Evolutionary conservation across 2,113 vertebrate genomes (phyloP), one percentile per base, ranked within the genome.

Genomic region (Fulica atra): DNA sequence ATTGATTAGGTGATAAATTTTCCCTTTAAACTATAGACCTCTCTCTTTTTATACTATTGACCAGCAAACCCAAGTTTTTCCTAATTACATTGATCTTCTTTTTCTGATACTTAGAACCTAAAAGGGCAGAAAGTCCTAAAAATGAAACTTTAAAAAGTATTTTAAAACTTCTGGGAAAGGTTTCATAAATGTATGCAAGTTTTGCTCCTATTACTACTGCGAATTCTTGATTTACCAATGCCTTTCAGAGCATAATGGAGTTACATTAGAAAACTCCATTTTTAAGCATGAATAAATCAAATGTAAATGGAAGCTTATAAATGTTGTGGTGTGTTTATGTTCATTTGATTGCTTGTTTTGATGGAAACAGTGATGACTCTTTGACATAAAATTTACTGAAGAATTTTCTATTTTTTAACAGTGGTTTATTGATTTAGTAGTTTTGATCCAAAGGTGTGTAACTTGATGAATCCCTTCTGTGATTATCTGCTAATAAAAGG

Each of bases 271-370:
- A 81, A 93, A 78, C 4, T 94, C 72, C 29, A 86, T 83, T 96
- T 95, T 86, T n/a, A 72, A 78, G 72, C 48, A 57, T 38, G 11
- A 95, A 92, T 94, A 95, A 96, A 94, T 95, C 69, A 94, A 26
- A 48, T 81, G 10, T 60, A 93, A 92, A 90, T 86, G 64, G 92
- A 94, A 91, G 64, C 10, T 94, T n/a, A 71, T 88, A 92, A 90
- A 93, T 29, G 23, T 40, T 92, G 90, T 76, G 86, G 56, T 92
- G 28, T 64, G 38, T 71, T 86, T 71, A 40, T 61, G 17, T 73
- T 92, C 74, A 63, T 54, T 85, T 74, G 61, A 76, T 92, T 74
- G 26, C 72, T 88, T 93, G 33, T 91, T 93, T 96, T 81, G 68
- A 77, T 74, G 42, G 63, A 93, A 96, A 70, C 31, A 31, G 20